A percentile compares a stretch with the other conserved stretches of the same genome.
These are phyloP conservation scores for Leucosticte australis DNA, from an alignment of 2,113 vertebrate species.

Conservation along the genomic window DNA sequence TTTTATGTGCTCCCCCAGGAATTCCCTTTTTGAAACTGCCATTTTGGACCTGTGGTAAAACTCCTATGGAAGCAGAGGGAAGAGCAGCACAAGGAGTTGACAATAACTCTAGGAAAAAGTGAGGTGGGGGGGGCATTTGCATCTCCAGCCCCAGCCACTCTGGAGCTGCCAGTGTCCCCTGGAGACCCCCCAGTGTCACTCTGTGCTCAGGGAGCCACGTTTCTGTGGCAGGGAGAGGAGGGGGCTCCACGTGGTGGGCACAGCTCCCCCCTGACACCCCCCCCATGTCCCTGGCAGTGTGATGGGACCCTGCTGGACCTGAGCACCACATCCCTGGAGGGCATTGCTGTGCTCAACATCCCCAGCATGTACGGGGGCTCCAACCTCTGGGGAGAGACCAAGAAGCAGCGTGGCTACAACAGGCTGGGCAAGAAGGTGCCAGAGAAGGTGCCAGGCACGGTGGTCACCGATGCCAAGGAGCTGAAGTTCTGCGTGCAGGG, in stretches of 20 bases:
- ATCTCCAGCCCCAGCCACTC: not conserved
- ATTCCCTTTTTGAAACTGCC: not conserved
- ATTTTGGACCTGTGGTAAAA: not conserved
- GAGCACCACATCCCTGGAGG: conserved; percentile 87
- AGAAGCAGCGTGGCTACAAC: conserved; percentile 86
- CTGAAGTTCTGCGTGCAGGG: conserved; percentile 94
- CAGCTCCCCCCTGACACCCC: not conserved
- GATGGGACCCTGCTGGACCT: conserved; percentile 90
- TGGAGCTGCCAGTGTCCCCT: not conserved
- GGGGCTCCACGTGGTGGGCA: accelerated
- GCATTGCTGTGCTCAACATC: conserved; percentile 94
- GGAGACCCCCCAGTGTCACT: accelerated
- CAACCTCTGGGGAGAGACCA: conserved; percentile 93
- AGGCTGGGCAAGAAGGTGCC: conserved; percentile 86
- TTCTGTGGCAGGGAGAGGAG: accelerated
- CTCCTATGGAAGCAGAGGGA: accelerated
- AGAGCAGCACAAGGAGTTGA: not conserved
- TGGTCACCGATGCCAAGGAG: conserved; percentile 88
- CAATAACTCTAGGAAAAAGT: not conserved
- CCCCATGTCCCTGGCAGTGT: conserved; percentile 70
- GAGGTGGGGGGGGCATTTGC: accelerated
- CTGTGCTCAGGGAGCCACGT: accelerated
- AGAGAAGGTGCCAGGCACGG: conserved; percentile 64
- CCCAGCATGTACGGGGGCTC: conserved; percentile 97
- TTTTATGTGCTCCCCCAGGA: not conserved